Conservation (phyloP, 2,113 vertebrate genomes). For the Grammomys surdaster region DNA sequence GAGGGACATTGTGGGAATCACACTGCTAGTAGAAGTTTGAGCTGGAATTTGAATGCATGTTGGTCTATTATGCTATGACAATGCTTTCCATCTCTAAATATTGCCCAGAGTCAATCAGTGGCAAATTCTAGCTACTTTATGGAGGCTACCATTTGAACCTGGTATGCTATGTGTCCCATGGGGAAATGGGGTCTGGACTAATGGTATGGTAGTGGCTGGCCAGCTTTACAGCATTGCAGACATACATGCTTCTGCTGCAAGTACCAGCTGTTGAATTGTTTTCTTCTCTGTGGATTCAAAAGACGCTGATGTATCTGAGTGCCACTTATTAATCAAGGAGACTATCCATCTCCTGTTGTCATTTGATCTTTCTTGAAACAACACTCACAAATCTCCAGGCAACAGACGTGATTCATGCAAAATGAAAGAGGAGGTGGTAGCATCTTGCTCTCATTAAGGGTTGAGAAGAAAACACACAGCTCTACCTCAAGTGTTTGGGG, state of each 20-base stretch:
- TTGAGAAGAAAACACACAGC: constrained; percentile 48
- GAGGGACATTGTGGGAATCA: background rate
- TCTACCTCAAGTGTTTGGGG: constrained; percentile 40
- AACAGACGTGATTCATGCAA: constrained; percentile 34
- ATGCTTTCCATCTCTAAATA: background rate
- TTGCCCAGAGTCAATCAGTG: background rate
- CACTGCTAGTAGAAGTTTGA: background rate
- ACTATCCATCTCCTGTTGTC: constrained; percentile 53
- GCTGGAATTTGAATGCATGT: background rate
- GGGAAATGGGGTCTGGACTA: background rate
- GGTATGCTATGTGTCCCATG: background rate
- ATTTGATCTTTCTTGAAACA: constrained; percentile 77
- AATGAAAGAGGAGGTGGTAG: constrained; percentile 40
- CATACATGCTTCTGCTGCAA: background rate
- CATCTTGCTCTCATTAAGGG: constrained; percentile 69
- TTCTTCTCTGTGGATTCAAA: background rate
- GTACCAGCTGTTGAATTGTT: background rate
- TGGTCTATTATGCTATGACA: background rate
- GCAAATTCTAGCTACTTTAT: background rate
- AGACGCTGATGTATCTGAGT: constrained; percentile 28
- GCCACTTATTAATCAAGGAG: constrained; percentile 76
- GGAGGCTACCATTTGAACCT: background rate
- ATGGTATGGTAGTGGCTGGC: rapidly evolving
- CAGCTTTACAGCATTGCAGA: background rate
- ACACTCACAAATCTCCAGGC: constrained; percentile 69